Percentiles rank a stretch among this genome's conserved stretches.
Evolutionary conservation across 2,888 invertebrate species (phyloP).

Genomic region (Blastobasis adustella): DNA sequence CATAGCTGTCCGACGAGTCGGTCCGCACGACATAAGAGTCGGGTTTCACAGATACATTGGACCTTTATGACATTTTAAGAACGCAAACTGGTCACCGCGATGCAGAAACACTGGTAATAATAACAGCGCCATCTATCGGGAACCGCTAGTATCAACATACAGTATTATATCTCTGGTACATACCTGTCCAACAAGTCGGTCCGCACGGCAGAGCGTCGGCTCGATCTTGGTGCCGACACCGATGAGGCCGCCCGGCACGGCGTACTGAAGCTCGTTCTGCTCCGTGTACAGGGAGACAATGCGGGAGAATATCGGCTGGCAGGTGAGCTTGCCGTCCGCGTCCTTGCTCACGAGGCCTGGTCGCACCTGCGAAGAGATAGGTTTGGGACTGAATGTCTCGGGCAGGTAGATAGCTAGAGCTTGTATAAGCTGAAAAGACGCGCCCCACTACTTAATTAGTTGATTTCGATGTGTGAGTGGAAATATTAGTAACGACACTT

Average conservation of each 20-base stretch:
- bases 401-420: too few relatives aligned
- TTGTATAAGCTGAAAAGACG: too few relatives aligned
- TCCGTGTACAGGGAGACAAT: conserved; percentile 98
- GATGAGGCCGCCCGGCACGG: conserved; percentile 99
- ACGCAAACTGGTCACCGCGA: too few relatives aligned
- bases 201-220: conserved; percentile 98
- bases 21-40: background rate
- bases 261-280: conserved; percentile 98
- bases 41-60: too few relatives aligned
- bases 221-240: conserved; percentile 99
- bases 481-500: too few relatives aligned
- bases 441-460: too few relatives aligned
- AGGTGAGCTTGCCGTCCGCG: conserved; percentile 94
- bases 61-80: too few relatives aligned
- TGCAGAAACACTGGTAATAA: too few relatives aligned
- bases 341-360: conserved; percentile 98
- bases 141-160: too few relatives aligned
- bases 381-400: too few relatives aligned
- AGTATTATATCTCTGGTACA: background rate
- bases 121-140: too few relatives aligned
- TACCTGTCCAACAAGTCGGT: conserved; percentile 96
- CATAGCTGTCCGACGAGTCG: background rate
- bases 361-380: conserved; percentile 74
- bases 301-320: conserved; percentile 96
- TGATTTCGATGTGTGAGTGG: too few relatives aligned